A percentile compares a stretch with the other conserved stretches of the same genome.
phyloP scores from a whole-genome alignment of 2,888 invertebrate species.

The Thyatira batis region DNA sequence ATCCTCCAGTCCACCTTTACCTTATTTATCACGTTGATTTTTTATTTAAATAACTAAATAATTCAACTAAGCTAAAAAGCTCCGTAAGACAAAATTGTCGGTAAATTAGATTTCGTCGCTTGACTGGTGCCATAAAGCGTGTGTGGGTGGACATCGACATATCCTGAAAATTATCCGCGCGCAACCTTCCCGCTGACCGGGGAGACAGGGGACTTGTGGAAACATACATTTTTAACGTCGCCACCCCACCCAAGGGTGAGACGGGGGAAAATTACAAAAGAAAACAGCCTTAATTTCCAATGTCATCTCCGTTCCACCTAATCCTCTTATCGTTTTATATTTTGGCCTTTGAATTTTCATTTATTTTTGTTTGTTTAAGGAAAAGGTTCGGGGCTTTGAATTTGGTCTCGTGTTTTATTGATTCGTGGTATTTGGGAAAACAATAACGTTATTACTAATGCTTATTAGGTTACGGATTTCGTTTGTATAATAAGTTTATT shows the following conservation, averaged over 20 bases:
- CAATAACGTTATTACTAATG: constrained; percentile 8
- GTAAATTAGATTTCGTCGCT: constrained; percentile 33
- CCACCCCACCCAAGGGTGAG: constrained; percentile 63
- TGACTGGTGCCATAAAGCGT: constrained; percentile 51
- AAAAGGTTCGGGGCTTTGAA: constrained; percentile 56
- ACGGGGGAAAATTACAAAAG: constrained; percentile 80
- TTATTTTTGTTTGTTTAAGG: constrained; percentile 81
- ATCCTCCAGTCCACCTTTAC: not conserved
- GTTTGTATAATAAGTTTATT: not conserved
- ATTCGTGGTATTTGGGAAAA: constrained; percentile 39
- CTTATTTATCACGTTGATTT: not conserved
- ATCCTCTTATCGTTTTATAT: constrained; percentile 82
- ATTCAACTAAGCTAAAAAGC: constrained; percentile 2
- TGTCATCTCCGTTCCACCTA: constrained; percentile 82
- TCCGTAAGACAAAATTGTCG: constrained; percentile 20
- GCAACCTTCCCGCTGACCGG: constrained; percentile 52
- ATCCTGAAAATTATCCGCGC: constrained; percentile 64
- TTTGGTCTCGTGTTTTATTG: constrained; percentile 53
- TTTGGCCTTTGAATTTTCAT: constrained; percentile 81
- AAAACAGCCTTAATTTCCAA: constrained; percentile 83
- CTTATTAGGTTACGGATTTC: constrained; percentile 5
- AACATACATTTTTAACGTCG: constrained; percentile 79
- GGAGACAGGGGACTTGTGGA: constrained; percentile 39
- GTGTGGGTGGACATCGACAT: constrained; percentile 56
- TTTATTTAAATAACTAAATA: not conserved